These are phyloP conservation scores for Empidonax traillii DNA, from an alignment of 2,113 vertebrate genomes.

Conservation along the genomic window DNA sequence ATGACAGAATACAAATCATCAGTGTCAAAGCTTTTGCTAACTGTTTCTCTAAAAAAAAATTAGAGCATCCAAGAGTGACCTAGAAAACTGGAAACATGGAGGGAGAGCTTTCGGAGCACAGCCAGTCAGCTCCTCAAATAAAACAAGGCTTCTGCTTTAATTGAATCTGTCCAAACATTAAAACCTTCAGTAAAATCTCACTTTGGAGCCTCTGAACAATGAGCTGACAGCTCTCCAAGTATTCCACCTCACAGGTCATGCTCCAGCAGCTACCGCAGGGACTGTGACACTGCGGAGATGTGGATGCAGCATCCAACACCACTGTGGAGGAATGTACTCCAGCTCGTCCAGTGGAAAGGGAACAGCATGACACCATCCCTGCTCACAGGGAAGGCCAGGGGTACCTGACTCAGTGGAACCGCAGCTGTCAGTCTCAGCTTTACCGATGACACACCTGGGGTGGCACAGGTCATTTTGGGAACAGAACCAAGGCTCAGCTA, in stretches of 20 bases:
- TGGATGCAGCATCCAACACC: neutral
- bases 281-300: rapidly evolving
- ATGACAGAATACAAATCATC: slow-evolving; percentile 32
- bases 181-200: neutral
- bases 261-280: neutral
- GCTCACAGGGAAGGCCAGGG: neutral
- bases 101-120: neutral
- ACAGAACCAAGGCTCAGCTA: neutral
- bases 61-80: slow-evolving; percentile 33
- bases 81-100: neutral
- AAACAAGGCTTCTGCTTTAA: neutral
- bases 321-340: neutral
- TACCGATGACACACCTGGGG: neutral
- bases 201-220: neutral
- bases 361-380: neutral
- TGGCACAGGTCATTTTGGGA: rapidly evolving
- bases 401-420: neutral
- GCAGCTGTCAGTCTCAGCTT: neutral
- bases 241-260: neutral
- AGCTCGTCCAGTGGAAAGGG: neutral
- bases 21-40: slow-evolving; percentile 20
- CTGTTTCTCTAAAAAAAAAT: slow-evolving; percentile 8
- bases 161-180: neutral
- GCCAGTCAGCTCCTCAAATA: neutral
- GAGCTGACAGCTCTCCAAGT: neutral